These are phyloP conservation scores for Scomber scombrus DNA, from an alignment of 2,113 vertebrate genomes.

Conservation along the genomic window DNA sequence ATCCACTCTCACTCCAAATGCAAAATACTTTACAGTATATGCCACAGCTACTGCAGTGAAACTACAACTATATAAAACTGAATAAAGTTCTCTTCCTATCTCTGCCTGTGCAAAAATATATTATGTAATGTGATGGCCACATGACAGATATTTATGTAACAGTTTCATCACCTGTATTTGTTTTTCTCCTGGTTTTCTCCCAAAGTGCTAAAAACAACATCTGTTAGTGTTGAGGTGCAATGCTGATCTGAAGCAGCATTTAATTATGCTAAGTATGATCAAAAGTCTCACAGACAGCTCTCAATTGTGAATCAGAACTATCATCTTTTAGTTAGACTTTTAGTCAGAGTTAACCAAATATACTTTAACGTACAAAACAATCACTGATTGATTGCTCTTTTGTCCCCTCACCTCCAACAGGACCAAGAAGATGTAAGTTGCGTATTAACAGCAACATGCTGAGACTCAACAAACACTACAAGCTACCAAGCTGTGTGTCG, in stretches of 20 bases:
- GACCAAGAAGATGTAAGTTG: neutral
- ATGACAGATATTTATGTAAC: neutral
- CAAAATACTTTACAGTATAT: neutral
- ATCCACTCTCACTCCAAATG: conserved; percentile 57
- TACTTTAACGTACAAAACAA: neutral
- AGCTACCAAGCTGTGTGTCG: neutral
- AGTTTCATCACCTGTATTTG: neutral
- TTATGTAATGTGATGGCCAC: neutral
- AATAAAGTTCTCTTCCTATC: neutral
- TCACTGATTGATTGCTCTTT: neutral
- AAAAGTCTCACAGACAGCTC: neutral
- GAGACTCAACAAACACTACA: neutral
- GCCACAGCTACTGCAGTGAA: neutral
- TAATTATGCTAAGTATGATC: neutral
- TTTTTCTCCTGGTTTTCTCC: neutral
- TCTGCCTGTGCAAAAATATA: neutral
- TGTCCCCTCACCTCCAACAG: neutral
- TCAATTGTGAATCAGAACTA: neutral
- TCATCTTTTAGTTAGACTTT: neutral
- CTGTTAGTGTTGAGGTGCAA: neutral
- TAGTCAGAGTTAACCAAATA: neutral
- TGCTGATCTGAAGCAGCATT: neutral
- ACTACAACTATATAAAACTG: neutral
- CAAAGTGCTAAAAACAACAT: neutral
- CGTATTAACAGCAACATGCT: conserved; percentile 1